Conservation (phyloP, 2,888 invertebrate genomes). For the Thymelicus acteon region DNA sequence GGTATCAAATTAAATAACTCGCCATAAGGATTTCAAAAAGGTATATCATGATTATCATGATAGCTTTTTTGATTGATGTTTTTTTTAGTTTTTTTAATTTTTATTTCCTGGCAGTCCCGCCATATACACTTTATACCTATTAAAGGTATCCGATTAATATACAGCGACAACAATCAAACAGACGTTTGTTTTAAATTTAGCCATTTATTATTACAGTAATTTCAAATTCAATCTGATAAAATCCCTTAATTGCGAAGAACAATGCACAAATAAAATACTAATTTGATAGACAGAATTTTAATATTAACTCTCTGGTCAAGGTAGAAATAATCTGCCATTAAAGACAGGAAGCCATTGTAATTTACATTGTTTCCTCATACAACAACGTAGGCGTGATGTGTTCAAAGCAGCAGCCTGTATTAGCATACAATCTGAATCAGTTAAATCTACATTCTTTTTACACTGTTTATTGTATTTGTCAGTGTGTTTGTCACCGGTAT, state of each 20-base stretch:
- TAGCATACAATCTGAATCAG: constrained; percentile 12
- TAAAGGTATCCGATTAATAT: neutral
- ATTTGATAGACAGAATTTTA: constrained; percentile 49
- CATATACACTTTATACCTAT: neutral
- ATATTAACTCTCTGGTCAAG: constrained; percentile 48
- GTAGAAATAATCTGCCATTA: constrained; percentile 47
- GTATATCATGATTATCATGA: too few relatives aligned
- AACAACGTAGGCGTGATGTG: constrained; percentile 22
- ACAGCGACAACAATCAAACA: constrained; percentile 5
- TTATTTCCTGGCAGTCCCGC: too few relatives aligned
- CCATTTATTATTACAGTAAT: constrained; percentile 31
- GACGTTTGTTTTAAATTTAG: constrained; percentile 24
- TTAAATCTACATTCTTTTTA: neutral
- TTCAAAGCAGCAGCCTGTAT: constrained; percentile 12
- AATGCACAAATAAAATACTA: constrained; percentile 47
- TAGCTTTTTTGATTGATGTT: too few relatives aligned
- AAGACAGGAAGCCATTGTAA: constrained; percentile 46
- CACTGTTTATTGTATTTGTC: neutral
- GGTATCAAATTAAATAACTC: too few relatives aligned
- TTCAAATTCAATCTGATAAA: constrained; percentile 40
- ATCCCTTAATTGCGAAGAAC: constrained; percentile 45
- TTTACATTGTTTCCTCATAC: constrained; percentile 46
- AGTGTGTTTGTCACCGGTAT: too few relatives aligned
- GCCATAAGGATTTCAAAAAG: too few relatives aligned
- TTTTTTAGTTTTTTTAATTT: too few relatives aligned